Percentiles rank a stretch among this genome's conserved stretches.
Conservation (phyloP, 2,888 invertebrate genomes). For the Ochropleura plecta region DNA sequence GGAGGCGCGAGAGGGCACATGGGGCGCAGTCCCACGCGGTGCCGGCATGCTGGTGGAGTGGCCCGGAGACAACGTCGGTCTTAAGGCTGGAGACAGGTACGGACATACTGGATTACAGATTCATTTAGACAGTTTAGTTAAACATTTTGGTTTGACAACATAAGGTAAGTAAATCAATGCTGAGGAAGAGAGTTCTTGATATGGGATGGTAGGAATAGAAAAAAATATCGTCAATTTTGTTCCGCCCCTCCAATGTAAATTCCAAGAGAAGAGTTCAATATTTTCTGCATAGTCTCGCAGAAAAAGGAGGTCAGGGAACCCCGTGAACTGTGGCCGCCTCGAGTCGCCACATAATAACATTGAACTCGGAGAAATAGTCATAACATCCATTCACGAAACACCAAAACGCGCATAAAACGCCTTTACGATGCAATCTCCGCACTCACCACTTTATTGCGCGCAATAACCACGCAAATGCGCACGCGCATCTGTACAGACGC, state of each 20-base stretch:
- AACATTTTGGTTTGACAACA: neutral
- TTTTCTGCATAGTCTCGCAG: neutral
- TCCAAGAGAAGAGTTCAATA: neutral
- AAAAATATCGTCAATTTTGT: neutral
- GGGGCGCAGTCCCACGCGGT: constrained; percentile 92
- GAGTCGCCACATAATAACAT: constrained; percentile 6
- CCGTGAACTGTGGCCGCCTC: neutral
- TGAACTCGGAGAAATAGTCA: constrained; percentile 40
- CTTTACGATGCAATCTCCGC: constrained; percentile 58
- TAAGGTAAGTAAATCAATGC: neutral
- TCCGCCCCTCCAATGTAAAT: neutral
- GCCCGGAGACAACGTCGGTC: constrained; percentile 94
- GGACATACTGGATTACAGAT: constrained; percentile 7
- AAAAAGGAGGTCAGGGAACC: constrained; percentile 1
- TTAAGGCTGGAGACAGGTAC: constrained; percentile 94
- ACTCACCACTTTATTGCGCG: constrained; percentile 48
- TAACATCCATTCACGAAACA: constrained; percentile 42
- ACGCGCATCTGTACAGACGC: constrained; percentile 44
- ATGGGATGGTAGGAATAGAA: neutral
- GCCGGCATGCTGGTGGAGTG: constrained; percentile 94
- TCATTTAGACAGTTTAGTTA: neutral
- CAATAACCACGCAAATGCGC: constrained; percentile 49
- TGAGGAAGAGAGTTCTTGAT: neutral
- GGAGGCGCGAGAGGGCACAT: constrained; percentile 93
- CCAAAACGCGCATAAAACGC: constrained; percentile 51